Conservation (phyloP, 2,797 vertebrate genomes). For the Trematomus bernacchii region DNA sequence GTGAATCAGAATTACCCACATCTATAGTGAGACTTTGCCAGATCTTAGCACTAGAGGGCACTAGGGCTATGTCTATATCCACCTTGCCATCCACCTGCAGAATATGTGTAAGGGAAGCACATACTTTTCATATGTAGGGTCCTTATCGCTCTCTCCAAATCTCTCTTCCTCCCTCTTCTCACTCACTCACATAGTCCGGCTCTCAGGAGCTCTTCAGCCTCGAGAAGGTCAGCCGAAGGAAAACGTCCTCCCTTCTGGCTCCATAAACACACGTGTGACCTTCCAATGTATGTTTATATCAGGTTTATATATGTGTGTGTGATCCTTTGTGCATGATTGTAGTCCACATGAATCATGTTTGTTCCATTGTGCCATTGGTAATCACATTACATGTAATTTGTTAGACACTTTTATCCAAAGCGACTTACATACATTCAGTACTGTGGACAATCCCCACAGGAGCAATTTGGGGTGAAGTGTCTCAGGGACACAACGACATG, state of each 20-base stretch:
- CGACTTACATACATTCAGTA: no score
- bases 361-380: slow-evolving; percentile 66
- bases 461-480: no score
- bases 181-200: slow-evolving; percentile 61
- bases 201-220: slow-evolving; percentile 72
- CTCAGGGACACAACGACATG: no score
- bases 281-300: slow-evolving; percentile 31
- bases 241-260: slow-evolving; percentile 71
- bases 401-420: no score
- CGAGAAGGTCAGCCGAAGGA: slow-evolving; percentile 80
- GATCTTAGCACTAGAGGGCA: slow-evolving; percentile 86
- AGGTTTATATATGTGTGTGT: slow-evolving; percentile 8
- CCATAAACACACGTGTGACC: slow-evolving; percentile 72
- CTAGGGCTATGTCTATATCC: slow-evolving; percentile 74
- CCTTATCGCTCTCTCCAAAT: slow-evolving; percentile 73
- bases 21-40: slow-evolving; percentile 17
- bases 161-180: slow-evolving; percentile 67
- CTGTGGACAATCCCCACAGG: no score
- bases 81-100: slow-evolving; percentile 42
- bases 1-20: slow-evolving; percentile 8
- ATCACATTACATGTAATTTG: no score
- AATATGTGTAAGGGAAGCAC: slow-evolving; percentile 54
- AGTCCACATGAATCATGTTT: slow-evolving; percentile 57
- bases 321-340: slow-evolving; percentile 13
- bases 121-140: slow-evolving; percentile 72